These are phyloP conservation scores for Actinostola sp. DNA, from an alignment of 92 coral and sea anemone genomes.

Conservation along the genomic window DNA sequence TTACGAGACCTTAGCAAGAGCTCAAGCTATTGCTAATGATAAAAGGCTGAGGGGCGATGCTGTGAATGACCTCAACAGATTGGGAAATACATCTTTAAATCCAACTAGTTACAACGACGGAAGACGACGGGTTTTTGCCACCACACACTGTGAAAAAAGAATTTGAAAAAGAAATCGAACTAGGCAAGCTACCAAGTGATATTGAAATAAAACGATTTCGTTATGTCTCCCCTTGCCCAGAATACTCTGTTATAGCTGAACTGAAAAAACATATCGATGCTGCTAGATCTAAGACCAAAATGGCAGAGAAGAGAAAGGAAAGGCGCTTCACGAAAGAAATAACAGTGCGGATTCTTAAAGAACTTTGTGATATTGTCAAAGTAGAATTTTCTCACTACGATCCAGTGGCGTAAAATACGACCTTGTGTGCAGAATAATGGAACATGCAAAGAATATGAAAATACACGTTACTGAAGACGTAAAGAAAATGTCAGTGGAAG, in stretches of 20 bases:
- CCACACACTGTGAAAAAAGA: constrained; percentile 24
- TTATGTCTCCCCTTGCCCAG: constrained; percentile 43
- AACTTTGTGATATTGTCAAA: constrained; percentile 37
- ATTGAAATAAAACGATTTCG: constrained; percentile 5
- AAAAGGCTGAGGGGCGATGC: not conserved
- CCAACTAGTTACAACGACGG: constrained; percentile 14
- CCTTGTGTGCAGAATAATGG: constrained; percentile 52
- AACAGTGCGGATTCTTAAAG: constrained; percentile 27
- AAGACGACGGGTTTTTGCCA: constrained; percentile 42
- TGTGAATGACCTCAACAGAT: constrained; percentile 9
- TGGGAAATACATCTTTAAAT: constrained; percentile 12
- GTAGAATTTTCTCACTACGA: constrained; percentile 35
- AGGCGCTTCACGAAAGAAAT: constrained; percentile 22
- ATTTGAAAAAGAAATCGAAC: constrained; percentile 25
- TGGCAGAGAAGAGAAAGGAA: constrained; percentile 5
- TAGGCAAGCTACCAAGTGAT: constrained; percentile 1
- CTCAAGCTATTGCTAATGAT: not conserved
- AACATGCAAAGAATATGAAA: constrained; percentile 23
- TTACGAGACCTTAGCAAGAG: constrained; percentile 25
- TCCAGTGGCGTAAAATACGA: constrained; percentile 48
- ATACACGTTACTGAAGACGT: not conserved
- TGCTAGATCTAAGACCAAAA: constrained; percentile 27
- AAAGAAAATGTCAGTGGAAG: not conserved
- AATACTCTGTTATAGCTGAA: constrained; percentile 24
- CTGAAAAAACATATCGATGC: constrained; percentile 38